These are phyloP conservation scores for Geococcyx californianus DNA, from an alignment of 2,113 vertebrate species.

Conservation along the genomic window DNA sequence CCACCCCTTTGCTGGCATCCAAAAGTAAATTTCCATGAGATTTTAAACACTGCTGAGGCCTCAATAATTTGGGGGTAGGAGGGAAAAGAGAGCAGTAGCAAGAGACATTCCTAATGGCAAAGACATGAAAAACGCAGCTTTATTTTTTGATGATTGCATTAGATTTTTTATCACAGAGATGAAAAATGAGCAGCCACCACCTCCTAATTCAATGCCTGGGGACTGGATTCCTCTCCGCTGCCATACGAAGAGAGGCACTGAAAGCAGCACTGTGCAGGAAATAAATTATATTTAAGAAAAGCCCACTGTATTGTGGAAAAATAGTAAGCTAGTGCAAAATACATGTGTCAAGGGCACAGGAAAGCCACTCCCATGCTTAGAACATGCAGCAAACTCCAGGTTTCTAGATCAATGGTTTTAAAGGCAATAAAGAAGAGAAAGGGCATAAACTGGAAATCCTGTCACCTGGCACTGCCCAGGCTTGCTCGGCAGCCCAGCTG, in stretches of 20 bases:
- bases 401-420: neutral
- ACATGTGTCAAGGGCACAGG: neutral
- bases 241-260: neutral
- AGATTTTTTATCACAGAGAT: conserved; percentile 51
- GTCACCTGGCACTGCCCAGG: neutral
- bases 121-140: conserved; percentile 50
- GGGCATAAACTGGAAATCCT: neutral
- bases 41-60: conserved; percentile 35
- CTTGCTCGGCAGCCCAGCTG: neutral
- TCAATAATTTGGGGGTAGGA: conserved; percentile 10
- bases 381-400: neutral
- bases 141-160: conserved; percentile 65
- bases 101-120: conserved; percentile 24
- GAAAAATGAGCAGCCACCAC: conserved; percentile 38
- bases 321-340: neutral
- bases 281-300: neutral
- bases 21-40: conserved; percentile 14
- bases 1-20: neutral
- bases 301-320: neutral
- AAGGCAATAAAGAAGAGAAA: neutral
- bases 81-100: conserved; percentile 2
- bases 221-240: neutral
- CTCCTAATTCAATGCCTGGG: conserved; percentile 18
- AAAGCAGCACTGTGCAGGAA: neutral
- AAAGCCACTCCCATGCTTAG: neutral